These are phyloP conservation scores for Penaeus vannamei DNA, from an alignment of 1,140 invertebrate genomes.

Conservation along the genomic window DNA sequence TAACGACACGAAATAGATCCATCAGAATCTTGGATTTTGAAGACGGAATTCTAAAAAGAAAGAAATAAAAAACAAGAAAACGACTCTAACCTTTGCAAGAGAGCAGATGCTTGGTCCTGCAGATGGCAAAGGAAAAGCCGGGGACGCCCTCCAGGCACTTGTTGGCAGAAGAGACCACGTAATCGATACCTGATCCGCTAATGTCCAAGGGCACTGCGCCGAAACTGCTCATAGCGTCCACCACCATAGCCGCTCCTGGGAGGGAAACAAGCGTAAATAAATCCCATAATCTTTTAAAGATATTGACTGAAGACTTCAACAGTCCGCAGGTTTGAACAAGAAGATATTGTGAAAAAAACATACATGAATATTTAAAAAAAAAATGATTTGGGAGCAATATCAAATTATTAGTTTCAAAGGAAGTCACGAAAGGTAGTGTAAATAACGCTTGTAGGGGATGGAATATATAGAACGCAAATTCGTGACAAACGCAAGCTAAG, in stretches of 20 bases:
- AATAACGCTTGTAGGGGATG: too few species aligned
- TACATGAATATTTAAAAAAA: too few species aligned
- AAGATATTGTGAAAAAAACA: too few species aligned
- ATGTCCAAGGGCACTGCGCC: constrained; percentile 73
- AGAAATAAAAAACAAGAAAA: too few species aligned
- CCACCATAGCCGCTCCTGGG: constrained; percentile 71
- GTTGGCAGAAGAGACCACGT: constrained; percentile 75
- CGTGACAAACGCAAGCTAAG: background rate
- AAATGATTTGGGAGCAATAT: too few species aligned
- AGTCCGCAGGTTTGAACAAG: background rate
- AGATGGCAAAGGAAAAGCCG: constrained; percentile 74
- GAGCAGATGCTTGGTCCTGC: constrained; percentile 70
- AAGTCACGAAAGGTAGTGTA: too few species aligned
- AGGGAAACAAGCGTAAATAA: constrained; percentile 29
- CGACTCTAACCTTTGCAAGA: constrained; percentile 72
- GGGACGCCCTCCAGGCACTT: constrained; percentile 76
- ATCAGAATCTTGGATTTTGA: background rate
- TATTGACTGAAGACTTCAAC: constrained; percentile 64
- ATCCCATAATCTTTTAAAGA: background rate
- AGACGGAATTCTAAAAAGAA: background rate
- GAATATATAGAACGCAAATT: too few species aligned
- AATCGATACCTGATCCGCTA: constrained; percentile 70
- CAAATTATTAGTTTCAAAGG: too few species aligned
- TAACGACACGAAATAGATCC: background rate
- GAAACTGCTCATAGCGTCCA: constrained; percentile 77